Conservation (phyloP, 2,888 invertebrate genomes). For the Allacma fusca region DNA sequence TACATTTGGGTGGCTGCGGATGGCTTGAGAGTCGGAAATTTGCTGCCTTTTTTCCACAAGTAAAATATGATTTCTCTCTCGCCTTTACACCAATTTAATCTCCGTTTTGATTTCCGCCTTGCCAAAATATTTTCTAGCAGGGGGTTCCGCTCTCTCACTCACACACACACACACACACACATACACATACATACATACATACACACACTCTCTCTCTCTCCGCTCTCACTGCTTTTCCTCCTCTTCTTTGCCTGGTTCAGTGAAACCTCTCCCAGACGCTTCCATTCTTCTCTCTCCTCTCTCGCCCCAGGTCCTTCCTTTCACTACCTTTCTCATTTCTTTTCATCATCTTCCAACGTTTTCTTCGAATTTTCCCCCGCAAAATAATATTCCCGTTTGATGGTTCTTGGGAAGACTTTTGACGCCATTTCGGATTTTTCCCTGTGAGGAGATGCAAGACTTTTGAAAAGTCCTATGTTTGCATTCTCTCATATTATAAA, state of each 20-base stretch:
- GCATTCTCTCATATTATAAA: no score
- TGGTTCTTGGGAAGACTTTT: no score
- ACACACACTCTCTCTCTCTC: not conserved
- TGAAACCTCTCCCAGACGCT: not conserved
- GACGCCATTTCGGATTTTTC: no score
- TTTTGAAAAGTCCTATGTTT: no score
- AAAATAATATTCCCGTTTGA: no score
- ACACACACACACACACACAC: not conserved
- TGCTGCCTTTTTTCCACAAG: slow-evolving; percentile 46
- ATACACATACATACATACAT: not conserved
- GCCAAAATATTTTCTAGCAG: slow-evolving; percentile 47
- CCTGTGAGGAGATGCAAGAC: no score
- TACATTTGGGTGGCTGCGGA: slow-evolving; percentile 24
- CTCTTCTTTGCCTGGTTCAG: not conserved
- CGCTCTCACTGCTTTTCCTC: not conserved
- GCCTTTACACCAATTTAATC: slow-evolving; percentile 53
- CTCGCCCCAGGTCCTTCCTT: slow-evolving; percentile 10
- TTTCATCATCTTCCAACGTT: not conserved
- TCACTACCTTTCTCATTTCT: slow-evolving; percentile 16
- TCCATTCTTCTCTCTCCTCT: slow-evolving; percentile 6
- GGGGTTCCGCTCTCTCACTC: slow-evolving; percentile 39
- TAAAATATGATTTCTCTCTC: slow-evolving; percentile 50
- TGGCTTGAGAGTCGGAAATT: slow-evolving; percentile 45
- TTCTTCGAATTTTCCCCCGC: not conserved
- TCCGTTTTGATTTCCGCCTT: slow-evolving; percentile 56